Evolutionary conservation across 2,797 vertebrate genomes (phyloP).

Genomic region (Nannoperca obscura): DNA sequence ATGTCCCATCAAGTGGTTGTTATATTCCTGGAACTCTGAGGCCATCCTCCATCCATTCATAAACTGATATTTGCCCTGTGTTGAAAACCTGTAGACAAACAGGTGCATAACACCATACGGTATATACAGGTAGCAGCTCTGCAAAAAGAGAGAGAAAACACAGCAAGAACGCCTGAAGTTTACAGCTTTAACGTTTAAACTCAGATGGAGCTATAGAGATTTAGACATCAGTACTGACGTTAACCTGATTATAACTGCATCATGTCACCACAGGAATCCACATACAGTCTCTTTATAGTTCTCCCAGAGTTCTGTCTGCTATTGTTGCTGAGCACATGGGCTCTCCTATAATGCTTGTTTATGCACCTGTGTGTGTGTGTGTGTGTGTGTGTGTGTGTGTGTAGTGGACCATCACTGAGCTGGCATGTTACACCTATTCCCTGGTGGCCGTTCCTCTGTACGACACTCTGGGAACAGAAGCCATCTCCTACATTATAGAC

Average conservation of each 20-base stretch:
- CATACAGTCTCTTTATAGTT: background rate
- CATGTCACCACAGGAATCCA: background rate
- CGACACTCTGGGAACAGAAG: constrained; percentile 92
- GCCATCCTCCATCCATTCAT: no score
- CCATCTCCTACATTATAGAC: constrained; percentile 90
- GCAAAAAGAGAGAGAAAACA: background rate
- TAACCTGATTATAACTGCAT: background rate
- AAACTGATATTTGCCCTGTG: no score
- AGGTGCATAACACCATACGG: no score
- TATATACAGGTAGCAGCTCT: background rate
- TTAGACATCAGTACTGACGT: background rate
- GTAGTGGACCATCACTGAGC: constrained; percentile 92
- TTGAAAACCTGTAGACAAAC: background rate
- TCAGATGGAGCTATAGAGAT: no score
- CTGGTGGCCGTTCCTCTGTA: constrained; percentile 94
- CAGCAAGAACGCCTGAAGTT: background rate
- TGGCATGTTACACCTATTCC: constrained; percentile 92
- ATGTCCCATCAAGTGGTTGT: background rate
- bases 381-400: constrained; percentile 72
- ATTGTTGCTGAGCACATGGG: background rate
- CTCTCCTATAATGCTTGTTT: background rate
- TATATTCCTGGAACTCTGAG: background rate
- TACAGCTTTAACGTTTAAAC: background rate
- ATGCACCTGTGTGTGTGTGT: constrained; percentile 69
- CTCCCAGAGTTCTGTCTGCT: background rate